Percentiles rank a stretch among this genome's conserved stretches.
Evolutionary conservation across 2,797 vertebrate species (phyloP).

Genomic region (Danio aesculapii): DNA sequence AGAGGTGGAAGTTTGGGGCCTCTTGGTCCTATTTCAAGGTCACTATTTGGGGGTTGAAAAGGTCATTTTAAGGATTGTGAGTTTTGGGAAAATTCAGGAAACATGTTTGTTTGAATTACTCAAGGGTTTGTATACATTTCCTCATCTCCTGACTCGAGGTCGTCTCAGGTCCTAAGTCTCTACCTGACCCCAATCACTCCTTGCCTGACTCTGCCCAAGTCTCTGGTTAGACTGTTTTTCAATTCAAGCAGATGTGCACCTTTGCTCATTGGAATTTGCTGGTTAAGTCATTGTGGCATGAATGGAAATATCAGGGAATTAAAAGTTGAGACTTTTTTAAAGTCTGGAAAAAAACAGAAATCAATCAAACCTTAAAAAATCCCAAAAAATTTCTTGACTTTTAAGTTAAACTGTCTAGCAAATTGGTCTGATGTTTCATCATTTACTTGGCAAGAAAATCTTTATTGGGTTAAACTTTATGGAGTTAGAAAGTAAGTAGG

Average conservation of each 20-base stretch:
- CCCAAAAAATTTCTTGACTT: too few relatives aligned
- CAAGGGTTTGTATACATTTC: conserved; percentile 44
- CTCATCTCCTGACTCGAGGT: not conserved
- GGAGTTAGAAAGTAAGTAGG: too few relatives aligned
- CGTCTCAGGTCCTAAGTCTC: too few relatives aligned
- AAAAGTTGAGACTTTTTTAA: not conserved
- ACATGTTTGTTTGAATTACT: conserved; percentile 52
- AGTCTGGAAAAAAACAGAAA: not conserved
- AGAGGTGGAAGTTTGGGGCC: not conserved
- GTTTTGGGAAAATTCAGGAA: conserved; percentile 31
- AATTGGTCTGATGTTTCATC: not conserved
- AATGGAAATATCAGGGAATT: not conserved
- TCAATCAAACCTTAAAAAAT: not conserved
- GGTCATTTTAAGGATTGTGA: conserved; percentile 36
- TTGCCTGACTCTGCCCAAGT: too few relatives aligned
- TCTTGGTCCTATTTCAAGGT: not conserved
- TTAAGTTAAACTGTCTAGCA: too few relatives aligned
- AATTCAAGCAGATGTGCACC: too few relatives aligned
- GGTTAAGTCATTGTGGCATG: not conserved
- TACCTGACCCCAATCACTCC: too few relatives aligned
- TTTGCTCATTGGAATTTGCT: not conserved
- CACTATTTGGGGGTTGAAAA: conserved; percentile 21
- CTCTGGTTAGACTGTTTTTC: too few relatives aligned
- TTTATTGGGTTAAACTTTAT: not conserved
- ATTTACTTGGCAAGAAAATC: not conserved